Base-by-base conservation (phyloP, 2,113 vertebrate genomes). In the Podiceps cristatus region DNA sequence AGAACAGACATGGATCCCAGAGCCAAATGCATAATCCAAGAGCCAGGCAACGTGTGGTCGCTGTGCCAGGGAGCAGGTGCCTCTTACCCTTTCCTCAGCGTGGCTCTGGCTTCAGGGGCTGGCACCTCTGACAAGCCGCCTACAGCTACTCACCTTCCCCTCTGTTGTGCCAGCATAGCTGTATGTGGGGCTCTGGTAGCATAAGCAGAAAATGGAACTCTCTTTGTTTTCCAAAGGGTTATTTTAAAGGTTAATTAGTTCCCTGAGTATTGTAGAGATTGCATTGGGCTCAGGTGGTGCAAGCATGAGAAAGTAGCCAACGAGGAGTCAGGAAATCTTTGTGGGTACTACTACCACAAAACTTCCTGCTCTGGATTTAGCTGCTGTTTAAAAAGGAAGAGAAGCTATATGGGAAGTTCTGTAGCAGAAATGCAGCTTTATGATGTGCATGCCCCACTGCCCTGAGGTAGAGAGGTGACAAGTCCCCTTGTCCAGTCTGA, bases 31-130 rank as follows among this genome's bases (percentile, higher is more conserved):
- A 2, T 16, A 64, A 63, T 28, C 37, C 35, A 5, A 5, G 64
- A 63, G 60, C 29, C 20, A 27, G 25, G 5, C 7, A 72, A 7
- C 0, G 0, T 18, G 40, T 22, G 28, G 15, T 45, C 5, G 1
- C 2, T 29, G 7, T 22, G 49, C 22, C 14, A 13, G 42, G 60
- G 67, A 53, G 47, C 35, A 29, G 62, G 62, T 2, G 3, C 47
- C 4, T 59, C 40, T 40, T 5, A 8, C 17, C 33, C 42, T 31
- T 28, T 42, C 7, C 33, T 35, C 25, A 19, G 63, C 1, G 2
- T 28, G 11, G 35, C 19, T 42, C 59, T 68, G 73, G 7, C 50
- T 17, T 40, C 27, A 3, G 9, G 23, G 33, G 3, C 50, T 23
- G 42, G 28, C 24, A 9, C 13, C 29, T 47, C 42, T 77, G 62